Conservation (phyloP, 2,888 invertebrate species). For the Drosophila maculinotata region DNA sequence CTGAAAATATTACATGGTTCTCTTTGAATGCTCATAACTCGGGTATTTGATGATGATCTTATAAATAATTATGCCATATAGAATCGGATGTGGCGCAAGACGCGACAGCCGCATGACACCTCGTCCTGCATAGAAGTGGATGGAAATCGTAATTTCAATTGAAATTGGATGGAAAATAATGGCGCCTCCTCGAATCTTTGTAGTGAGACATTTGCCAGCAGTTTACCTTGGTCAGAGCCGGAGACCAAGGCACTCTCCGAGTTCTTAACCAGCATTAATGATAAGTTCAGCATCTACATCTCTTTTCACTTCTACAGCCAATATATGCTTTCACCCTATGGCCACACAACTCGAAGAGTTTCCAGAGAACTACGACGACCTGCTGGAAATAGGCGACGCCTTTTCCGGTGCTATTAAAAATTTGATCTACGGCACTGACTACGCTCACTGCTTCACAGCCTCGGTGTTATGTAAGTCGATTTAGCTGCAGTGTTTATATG, state of each 20-base stretch:
- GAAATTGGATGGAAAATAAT: constrained; percentile 79
- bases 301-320: constrained; percentile 89
- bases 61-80: constrained; percentile 66
- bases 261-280: constrained; percentile 85
- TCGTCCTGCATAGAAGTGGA: constrained; percentile 83
- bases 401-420: constrained; percentile 86
- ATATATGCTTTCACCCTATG: constrained; percentile 87
- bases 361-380: constrained; percentile 85
- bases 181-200: constrained; percentile 86
- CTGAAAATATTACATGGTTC: no score
- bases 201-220: constrained; percentile 86
- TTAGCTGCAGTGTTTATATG: accelerated
- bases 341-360: constrained; percentile 84
- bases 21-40: no score
- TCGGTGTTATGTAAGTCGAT: constrained; percentile 86
- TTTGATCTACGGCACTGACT: constrained; percentile 85
- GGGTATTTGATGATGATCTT: no score
- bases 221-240: constrained; percentile 87
- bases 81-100: constrained; percentile 89
- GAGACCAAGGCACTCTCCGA: constrained; percentile 86
- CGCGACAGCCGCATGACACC: constrained; percentile 85
- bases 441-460: constrained; percentile 86
- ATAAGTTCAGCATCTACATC: constrained; percentile 86
- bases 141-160: constrained; percentile 84
- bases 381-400: constrained; percentile 86